phyloP scores from a whole-genome alignment of 2,888 invertebrate species.

The Drosophila colorata region DNA sequence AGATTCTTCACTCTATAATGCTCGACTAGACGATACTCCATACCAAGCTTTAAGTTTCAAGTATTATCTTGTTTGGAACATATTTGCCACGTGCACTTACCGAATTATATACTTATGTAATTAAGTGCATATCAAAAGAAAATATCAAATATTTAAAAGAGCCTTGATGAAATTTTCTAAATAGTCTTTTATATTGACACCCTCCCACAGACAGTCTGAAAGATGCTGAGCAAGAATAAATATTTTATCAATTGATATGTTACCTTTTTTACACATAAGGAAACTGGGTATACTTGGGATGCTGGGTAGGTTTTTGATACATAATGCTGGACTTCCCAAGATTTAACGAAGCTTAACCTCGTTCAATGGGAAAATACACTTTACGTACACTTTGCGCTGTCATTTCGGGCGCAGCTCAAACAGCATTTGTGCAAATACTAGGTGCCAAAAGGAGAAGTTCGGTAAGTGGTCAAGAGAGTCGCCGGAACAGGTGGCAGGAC shows the following conservation, averaged over 20 bases:
- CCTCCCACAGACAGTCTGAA: no score
- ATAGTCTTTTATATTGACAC: no score
- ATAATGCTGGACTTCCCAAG: constrained; percentile 56
- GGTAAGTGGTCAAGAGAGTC: constrained; percentile 31
- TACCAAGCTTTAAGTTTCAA: no score
- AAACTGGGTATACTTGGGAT: constrained; percentile 7
- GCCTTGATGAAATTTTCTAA: no score
- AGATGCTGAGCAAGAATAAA: no score
- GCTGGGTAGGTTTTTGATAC: neutral
- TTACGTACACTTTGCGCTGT: constrained; percentile 80
- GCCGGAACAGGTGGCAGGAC: neutral
- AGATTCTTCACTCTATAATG: neutral
- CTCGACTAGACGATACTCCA: constrained; percentile 24
- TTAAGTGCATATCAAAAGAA: no score
- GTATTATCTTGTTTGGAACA: no score
- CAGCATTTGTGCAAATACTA: constrained; percentile 82
- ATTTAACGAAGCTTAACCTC: constrained; percentile 82
- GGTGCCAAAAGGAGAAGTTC: constrained; percentile 44
- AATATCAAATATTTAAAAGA: no score
- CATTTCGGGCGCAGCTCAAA: constrained; percentile 76
- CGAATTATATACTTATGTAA: no score
- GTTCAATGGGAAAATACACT: constrained; percentile 80
- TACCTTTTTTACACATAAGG: no score
- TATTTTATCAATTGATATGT: no score
- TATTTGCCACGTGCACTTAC: no score